phyloP scores from a whole-genome alignment of 64 coral and sea anemone genomes.

The Acropora tenuis region DNA sequence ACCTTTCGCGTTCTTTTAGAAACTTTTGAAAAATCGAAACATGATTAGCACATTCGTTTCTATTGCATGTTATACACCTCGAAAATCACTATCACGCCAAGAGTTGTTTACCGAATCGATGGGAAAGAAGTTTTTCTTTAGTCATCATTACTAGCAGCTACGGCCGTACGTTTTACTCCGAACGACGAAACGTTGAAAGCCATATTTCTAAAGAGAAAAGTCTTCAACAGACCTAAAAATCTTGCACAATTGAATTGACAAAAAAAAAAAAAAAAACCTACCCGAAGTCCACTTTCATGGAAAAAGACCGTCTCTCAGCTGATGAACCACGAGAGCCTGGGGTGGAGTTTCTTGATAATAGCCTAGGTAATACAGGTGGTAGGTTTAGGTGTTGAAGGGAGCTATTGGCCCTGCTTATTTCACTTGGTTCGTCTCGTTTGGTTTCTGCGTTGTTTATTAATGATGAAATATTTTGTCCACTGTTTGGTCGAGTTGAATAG shows the following conservation, averaged over 20 bases:
- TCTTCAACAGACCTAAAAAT: background rate
- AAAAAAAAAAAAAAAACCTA: background rate
- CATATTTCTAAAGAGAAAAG: too few species aligned
- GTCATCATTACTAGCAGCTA: too few species aligned
- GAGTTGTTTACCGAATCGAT: too few species aligned
- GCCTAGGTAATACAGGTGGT: slow-evolving; percentile 59
- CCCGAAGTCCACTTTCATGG: slow-evolving; percentile 42
- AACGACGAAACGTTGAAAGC: too few species aligned
- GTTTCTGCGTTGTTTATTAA: background rate
- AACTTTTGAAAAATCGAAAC: too few species aligned
- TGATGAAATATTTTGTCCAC: background rate
- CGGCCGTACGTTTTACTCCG: too few species aligned
- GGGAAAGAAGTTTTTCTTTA: too few species aligned
- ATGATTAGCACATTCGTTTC: too few species aligned
- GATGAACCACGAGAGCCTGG: slow-evolving; percentile 64
- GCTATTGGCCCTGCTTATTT: background rate
- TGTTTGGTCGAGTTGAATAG: slow-evolving; percentile 16
- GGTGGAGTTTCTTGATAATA: slow-evolving; percentile 61
- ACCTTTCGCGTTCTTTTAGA: too few species aligned
- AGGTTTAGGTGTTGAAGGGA: slow-evolving; percentile 52
- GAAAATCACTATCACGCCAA: too few species aligned
- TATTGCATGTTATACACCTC: too few species aligned
- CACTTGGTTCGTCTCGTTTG: background rate
- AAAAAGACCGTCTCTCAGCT: slow-evolving; percentile 24
- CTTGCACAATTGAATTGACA: background rate